Evolutionary conservation across 2,888 invertebrate species (phyloP), one percentile per base, ranked within the genome.

Genomic region (Epicampocera succincta): DNA sequence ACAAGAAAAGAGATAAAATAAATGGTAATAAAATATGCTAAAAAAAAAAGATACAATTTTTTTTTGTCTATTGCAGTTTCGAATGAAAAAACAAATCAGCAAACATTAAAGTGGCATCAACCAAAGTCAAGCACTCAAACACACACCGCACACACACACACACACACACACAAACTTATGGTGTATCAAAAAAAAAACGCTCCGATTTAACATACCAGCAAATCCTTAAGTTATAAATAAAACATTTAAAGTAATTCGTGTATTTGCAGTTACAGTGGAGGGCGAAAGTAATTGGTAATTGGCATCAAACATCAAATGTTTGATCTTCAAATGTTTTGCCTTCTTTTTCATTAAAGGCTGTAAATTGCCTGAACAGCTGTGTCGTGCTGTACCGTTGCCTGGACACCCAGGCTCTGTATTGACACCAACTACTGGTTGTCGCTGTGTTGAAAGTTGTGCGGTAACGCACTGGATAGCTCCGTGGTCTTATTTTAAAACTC

Each of bases 161-260:
- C 19, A 48, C 17, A 17, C 48, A 25, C n/a, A n/a, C n/a, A n/a
- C n/a, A n/a, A n/a, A n/a, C n/a, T n/a, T n/a, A n/a, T n/a, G n/a
- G n/a, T n/a, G n/a, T n/a, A n/a, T n/a, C n/a, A n/a, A n/a, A n/a
- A n/a, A n/a, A n/a, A n/a, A n/a, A n/a, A 17, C 29, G 58, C 56
- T 56, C 50, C 50, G 38, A 48, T 68, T 76, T 56, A 56, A 56
- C 25, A 76, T 56, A 42, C 56, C 19, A 48, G 48, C 44, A 73
- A 69, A 77, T 69, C 48, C 56, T 52, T 42, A 50, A 73, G 48
- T 77, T 63, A 61, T 73, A 77, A 81, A 77, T 81, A 81, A 81
- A 81, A 73, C 58, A 81, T 81, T 68, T 65, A 44, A 48, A 13
- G 56, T 29, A 33, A 58, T 56, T 60, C 33, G 52, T 56, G 52